Percentiles rank a stretch among this genome's conserved stretches.
These are phyloP conservation scores for Labeo rohita DNA, from an alignment of 2,113 vertebrate genomes.

Conservation along the genomic window DNA sequence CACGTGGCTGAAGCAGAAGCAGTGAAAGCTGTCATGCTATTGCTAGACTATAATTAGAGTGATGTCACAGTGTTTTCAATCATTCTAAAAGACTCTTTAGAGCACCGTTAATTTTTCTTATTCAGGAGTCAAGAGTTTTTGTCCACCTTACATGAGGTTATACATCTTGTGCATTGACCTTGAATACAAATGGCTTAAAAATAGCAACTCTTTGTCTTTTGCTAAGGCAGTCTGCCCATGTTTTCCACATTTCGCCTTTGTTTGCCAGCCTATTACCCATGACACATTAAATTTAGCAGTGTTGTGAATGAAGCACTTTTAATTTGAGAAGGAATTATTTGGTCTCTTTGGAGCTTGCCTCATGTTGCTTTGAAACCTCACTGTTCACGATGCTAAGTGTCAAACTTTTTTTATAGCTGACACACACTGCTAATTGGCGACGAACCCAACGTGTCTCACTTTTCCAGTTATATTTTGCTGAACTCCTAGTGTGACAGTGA, in stretches of 20 bases:
- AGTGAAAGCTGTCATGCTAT: background rate
- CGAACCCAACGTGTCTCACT: background rate
- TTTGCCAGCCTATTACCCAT: slow-evolving; percentile 2
- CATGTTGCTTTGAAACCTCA: slow-evolving; percentile 22
- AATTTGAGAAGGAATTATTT: background rate
- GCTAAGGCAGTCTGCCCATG: background rate
- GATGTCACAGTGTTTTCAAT: background rate
- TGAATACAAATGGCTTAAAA: slow-evolving; percentile 17
- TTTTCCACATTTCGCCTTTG: background rate
- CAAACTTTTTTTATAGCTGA: background rate
- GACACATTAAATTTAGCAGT: slow-evolving; percentile 17
- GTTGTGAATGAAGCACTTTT: slow-evolving; percentile 19
- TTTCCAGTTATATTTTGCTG: background rate
- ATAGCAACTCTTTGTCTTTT: slow-evolving; percentile 23
- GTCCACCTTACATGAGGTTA: background rate
- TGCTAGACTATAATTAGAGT: background rate
- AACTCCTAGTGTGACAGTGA: background rate
- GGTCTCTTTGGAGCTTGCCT: background rate
- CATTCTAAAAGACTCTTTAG: background rate
- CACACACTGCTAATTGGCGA: background rate
- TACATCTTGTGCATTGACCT: slow-evolving; percentile 1
- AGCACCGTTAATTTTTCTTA: background rate
- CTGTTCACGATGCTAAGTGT: background rate
- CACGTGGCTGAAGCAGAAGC: background rate
- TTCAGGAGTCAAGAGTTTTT: background rate